Conservation (phyloP, 2,888 invertebrate species). For the Leistus spinibarbis region DNA sequence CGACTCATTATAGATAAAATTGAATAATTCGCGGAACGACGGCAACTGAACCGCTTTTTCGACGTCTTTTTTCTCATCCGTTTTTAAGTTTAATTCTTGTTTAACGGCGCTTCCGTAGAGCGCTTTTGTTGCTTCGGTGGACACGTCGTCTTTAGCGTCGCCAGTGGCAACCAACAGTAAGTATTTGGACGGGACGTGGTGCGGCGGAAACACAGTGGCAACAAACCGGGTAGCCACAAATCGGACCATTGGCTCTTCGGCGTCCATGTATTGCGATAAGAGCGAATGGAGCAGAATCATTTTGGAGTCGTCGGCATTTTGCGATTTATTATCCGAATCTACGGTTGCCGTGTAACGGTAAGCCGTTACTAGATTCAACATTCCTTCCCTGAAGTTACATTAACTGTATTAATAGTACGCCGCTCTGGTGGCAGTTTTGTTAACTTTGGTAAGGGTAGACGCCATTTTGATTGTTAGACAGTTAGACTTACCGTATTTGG, state of each 20-base stretch:
- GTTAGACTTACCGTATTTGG: constrained; percentile 48
- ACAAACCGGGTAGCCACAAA: constrained; percentile 84
- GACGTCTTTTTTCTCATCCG: constrained; percentile 43
- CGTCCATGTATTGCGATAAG: constrained; percentile 75
- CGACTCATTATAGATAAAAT: constrained; percentile 72
- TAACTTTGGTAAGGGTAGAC: not conserved
- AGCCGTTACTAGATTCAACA: constrained; percentile 52
- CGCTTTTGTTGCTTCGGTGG: constrained; percentile 73
- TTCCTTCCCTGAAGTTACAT: constrained; percentile 48
- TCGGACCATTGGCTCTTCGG: constrained; percentile 78
- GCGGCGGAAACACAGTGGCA: constrained; percentile 78
- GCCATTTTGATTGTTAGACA: not conserved
- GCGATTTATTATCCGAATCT: constrained; percentile 42
- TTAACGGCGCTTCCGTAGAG: constrained; percentile 74
- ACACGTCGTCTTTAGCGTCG: constrained; percentile 81
- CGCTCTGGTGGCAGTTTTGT: not conserved
- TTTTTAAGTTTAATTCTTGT: constrained; percentile 58
- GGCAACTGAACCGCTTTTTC: constrained; percentile 64
- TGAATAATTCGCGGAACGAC: constrained; percentile 73
- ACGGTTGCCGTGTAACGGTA: constrained; percentile 50
- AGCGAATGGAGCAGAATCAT: constrained; percentile 60
- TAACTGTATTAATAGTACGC: not conserved
- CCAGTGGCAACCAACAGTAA: constrained; percentile 82
- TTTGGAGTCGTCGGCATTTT: constrained; percentile 52
- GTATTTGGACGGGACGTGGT: constrained; percentile 83